phyloP scores from a whole-genome alignment of 2,888 invertebrate species.

The Pollenia amentaria region DNA sequence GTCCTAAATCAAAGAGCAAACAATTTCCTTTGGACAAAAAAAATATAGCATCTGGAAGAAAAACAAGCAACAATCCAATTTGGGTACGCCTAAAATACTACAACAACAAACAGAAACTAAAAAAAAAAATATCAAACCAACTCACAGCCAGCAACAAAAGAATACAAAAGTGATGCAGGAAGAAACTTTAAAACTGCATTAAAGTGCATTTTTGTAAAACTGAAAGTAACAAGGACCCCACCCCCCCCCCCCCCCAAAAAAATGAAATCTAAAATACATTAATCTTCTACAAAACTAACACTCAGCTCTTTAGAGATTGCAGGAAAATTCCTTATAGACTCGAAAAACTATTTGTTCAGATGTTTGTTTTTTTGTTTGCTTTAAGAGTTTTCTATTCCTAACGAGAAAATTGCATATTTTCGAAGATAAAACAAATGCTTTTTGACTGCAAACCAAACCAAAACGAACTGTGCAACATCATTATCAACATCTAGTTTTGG shows the following conservation, averaged over 20 bases:
- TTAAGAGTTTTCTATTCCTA: conserved; percentile 34
- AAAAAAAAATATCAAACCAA: conserved; percentile 2
- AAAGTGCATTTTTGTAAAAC: conserved; percentile 61
- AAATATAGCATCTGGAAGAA: conserved; percentile 1
- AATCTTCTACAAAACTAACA: conserved; percentile 36
- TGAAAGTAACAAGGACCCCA: conserved; percentile 30
- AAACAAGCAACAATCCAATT: conserved; percentile 26
- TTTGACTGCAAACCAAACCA: conserved; percentile 63
- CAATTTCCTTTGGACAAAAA: conserved; percentile 41
- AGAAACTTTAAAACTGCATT: conserved; percentile 58
- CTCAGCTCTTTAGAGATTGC: conserved; percentile 46
- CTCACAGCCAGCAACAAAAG: neutral
- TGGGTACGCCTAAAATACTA: conserved; percentile 48
- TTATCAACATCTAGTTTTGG: conserved; percentile 3
- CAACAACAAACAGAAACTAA: neutral
- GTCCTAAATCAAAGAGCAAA: conserved; percentile 67
- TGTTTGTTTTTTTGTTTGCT: conserved; percentile 1
- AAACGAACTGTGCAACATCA: conserved; percentile 1
- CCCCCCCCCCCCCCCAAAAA: conserved; percentile 26
- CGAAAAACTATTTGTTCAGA: neutral
- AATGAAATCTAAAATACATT: conserved; percentile 54
- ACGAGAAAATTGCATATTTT: conserved; percentile 63
- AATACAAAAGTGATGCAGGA: neutral
- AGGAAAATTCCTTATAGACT: conserved; percentile 38
- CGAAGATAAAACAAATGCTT: conserved; percentile 67